Evolutionary conservation across 2,888 invertebrate genomes (phyloP).

Genomic region (Brenthis hecate): DNA sequence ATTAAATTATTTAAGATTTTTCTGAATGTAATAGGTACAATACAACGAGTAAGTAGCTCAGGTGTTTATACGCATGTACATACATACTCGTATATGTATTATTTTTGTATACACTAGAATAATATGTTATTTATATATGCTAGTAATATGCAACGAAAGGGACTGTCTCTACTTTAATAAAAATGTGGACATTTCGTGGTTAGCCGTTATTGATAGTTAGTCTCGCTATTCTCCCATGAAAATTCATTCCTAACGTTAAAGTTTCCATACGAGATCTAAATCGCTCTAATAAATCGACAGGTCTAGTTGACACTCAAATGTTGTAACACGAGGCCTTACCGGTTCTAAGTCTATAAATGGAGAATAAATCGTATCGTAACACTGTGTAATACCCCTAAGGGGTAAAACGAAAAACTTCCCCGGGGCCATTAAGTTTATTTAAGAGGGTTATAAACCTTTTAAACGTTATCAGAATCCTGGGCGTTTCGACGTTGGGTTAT

Average conservation of each 20-base stretch:
- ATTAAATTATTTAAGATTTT: no score
- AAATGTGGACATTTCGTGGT: no score
- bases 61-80: no score
- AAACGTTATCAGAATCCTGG: slow-evolving; percentile 73
- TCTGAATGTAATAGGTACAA: no score
- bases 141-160: no score
- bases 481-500: slow-evolving; percentile 66
- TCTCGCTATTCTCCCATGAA: no score
- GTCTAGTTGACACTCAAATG: slow-evolving; percentile 70
- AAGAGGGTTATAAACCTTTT: slow-evolving; percentile 79
- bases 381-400: slow-evolving; percentile 73
- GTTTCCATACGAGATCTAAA: slow-evolving; percentile 42
- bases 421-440: slow-evolving; percentile 79
- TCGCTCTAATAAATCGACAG: slow-evolving; percentile 45
- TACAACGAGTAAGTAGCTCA: no score
- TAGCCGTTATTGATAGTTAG: no score
- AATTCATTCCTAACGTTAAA: background rate
- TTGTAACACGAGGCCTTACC: slow-evolving; percentile 61
- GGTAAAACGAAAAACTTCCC: slow-evolving; percentile 76
- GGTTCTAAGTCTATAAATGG: slow-evolving; percentile 70
- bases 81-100: no score
- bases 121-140: no score
- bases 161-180: no score
- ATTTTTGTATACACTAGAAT: no score
- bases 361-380: slow-evolving; percentile 75